These are phyloP conservation scores for Toxotes jaculatrix DNA, from an alignment of 2,113 vertebrate genomes.

Conservation along the genomic window DNA sequence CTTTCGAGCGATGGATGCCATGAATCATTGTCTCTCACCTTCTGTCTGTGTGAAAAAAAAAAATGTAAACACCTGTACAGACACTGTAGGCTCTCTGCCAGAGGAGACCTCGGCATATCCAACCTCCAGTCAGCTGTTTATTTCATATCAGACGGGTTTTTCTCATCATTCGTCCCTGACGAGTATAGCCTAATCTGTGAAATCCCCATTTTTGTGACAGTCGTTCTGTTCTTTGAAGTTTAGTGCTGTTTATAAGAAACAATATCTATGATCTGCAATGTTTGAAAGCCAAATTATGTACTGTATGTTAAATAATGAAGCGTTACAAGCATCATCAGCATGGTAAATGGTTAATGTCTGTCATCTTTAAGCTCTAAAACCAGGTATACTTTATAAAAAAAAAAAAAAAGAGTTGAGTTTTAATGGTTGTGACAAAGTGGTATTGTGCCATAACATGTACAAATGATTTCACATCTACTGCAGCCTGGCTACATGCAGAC, in stretches of 20 bases:
- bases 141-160: conserved; percentile 9
- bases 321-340: conserved; percentile 61
- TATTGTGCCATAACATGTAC: conserved; percentile 66
- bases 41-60: conserved; percentile 17
- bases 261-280: conserved; percentile 66
- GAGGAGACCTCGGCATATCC: conserved; percentile 23
- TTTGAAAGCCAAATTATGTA: conserved; percentile 67
- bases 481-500: conserved; percentile 28
- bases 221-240: conserved; percentile 75
- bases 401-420: conserved; percentile 21
- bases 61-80: conserved; percentile 55
- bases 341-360: conserved; percentile 68
- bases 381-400: conserved; percentile 47
- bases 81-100: conserved; percentile 32
- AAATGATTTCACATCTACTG: conserved; percentile 23
- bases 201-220: conserved; percentile 67
- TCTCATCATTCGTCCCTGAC: conserved; percentile 15
- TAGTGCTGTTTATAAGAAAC: conserved; percentile 73
- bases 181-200: conserved; percentile 46
- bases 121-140: conserved; percentile 37
- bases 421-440: conserved; percentile 65
- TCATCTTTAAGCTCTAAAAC: conserved; percentile 62
- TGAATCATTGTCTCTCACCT: conserved; percentile 46
- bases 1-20: conserved; percentile 32
- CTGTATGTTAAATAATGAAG: conserved; percentile 64